These are phyloP conservation scores for Bubalus kerabau DNA, from an alignment of 2,113 vertebrate genomes.

Conservation along the genomic window DNA sequence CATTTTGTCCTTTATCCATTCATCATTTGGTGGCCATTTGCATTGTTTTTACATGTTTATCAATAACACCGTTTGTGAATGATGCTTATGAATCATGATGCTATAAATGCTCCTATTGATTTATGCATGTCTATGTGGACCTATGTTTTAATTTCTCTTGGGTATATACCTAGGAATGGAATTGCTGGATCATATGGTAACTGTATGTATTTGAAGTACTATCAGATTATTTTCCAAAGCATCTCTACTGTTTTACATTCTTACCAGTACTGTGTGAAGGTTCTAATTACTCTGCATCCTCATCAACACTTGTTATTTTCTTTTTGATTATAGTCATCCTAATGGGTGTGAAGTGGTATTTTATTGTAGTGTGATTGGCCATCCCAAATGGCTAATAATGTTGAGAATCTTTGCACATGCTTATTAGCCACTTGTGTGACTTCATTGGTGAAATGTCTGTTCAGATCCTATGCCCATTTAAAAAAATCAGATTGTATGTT, in stretches of 20 bases:
- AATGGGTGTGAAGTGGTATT: fast-evolving
- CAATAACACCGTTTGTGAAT: neutral
- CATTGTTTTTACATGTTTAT: neutral
- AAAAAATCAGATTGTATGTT: neutral
- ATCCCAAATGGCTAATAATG: neutral
- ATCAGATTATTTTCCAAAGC: neutral
- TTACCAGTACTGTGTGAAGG: neutral
- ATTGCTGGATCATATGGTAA: neutral
- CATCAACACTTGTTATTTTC: neutral
- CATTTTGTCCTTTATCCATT: neutral
- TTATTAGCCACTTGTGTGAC: neutral
- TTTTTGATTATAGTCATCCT: neutral
- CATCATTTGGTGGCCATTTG: neutral
- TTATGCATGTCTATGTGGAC: neutral
- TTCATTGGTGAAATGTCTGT: neutral
- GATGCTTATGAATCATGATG: neutral
- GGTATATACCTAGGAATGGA: neutral
- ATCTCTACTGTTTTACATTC: neutral
- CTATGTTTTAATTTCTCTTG: neutral
- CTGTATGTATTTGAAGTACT: neutral
- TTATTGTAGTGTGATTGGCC: neutral
- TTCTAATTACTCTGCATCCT: neutral
- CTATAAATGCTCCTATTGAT: neutral
- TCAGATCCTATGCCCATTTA: neutral
- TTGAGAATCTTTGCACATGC: neutral